These are phyloP conservation scores for Protaetia brevitarsis DNA, from an alignment of 1,140 invertebrate genomes.

Conservation along the genomic window DNA sequence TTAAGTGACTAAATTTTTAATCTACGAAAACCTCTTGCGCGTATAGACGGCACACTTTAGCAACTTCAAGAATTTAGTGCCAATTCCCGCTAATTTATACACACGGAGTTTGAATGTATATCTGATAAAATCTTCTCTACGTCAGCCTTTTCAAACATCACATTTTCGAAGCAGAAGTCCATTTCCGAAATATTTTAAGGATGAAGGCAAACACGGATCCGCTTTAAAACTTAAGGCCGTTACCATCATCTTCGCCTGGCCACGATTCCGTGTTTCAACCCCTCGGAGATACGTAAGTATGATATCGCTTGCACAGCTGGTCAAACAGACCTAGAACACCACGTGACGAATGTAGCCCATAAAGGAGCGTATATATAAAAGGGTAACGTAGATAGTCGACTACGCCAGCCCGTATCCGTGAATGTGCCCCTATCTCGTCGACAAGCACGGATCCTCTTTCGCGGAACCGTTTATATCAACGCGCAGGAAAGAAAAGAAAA, in stretches of 20 bases:
- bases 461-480: too few relatives aligned
- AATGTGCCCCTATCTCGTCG: neutral
- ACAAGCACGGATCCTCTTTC: neutral
- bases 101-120: too few relatives aligned
- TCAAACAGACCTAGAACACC: conserved; percentile 4
- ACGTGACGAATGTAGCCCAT: conserved; percentile 7
- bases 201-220: neutral
- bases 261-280: neutral
- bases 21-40: too few relatives aligned
- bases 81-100: too few relatives aligned
- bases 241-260: neutral
- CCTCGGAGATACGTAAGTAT: neutral
- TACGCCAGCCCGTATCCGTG: conserved; percentile 2
- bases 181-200: too few relatives aligned
- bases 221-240: neutral
- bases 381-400: neutral
- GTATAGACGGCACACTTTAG: too few relatives aligned
- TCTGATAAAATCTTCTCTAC: too few relatives aligned
- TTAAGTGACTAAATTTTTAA: too few relatives aligned
- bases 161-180: too few relatives aligned
- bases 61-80: too few relatives aligned
- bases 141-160: too few relatives aligned
- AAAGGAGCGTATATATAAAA: neutral
- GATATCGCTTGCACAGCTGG: conserved; percentile 13
- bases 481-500: too few relatives aligned